Conservation (phyloP, 2,888 invertebrate genomes). For the Microctonus aethiopoides region DNA sequence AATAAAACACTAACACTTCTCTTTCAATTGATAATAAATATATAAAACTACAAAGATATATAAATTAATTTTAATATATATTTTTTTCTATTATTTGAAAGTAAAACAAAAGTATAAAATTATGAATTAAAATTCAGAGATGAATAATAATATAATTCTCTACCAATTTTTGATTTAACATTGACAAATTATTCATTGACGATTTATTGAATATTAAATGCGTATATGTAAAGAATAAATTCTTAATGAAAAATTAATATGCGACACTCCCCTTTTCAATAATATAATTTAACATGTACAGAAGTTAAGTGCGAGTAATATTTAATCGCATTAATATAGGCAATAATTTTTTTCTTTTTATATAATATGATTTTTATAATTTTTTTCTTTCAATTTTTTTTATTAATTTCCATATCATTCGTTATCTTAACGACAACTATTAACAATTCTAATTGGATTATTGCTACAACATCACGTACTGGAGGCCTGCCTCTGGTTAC, state of each 20-base stretch:
- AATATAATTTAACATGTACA: not conserved
- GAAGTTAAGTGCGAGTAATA: too few relatives aligned
- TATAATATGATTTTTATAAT: not conserved
- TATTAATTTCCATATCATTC: slow-evolving; percentile 25
- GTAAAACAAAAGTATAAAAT: too few relatives aligned
- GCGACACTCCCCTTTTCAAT: slow-evolving; percentile 23
- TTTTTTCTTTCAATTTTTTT: slow-evolving; percentile 23
- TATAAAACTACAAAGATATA: slow-evolving; percentile 12
- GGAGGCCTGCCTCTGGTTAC: slow-evolving; percentile 56
- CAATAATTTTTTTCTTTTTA: too few relatives aligned
- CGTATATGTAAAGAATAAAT: not conserved
- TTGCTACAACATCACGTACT: slow-evolving; percentile 65
- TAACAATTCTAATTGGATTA: slow-evolving; percentile 63
- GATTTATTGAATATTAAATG: not conserved
- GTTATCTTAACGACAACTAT: slow-evolving; percentile 47
- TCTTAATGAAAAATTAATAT: not conserved
- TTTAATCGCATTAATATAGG: not conserved
- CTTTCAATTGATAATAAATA: slow-evolving; percentile 10
- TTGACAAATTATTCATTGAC: not conserved
- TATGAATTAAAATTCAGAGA: not conserved
- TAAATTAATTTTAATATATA: too few relatives aligned
- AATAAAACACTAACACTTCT: not conserved
- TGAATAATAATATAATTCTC: not conserved
- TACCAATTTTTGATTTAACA: not conserved
- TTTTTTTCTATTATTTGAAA: too few relatives aligned